phyloP scores from a whole-genome alignment of 2,888 invertebrate species.

The Amphimallon solstitiale region DNA sequence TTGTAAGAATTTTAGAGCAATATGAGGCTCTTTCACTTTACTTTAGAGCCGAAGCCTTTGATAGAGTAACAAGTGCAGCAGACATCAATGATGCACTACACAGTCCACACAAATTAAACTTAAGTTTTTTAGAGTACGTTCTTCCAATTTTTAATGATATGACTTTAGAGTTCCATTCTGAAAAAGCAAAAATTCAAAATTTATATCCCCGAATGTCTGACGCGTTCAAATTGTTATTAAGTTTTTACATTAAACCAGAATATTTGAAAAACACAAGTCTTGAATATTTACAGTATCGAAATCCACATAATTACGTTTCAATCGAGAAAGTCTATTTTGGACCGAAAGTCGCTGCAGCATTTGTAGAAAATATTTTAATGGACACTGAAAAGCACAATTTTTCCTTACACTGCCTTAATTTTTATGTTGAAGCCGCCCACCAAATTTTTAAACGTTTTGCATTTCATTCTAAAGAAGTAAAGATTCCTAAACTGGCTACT shows the following conservation, averaged over 20 bases:
- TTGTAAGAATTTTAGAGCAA: constrained; percentile 45
- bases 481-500: constrained; percentile 30
- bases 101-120: too few species aligned
- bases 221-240: constrained; percentile 32
- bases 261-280: constrained; percentile 31
- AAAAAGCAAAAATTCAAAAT: constrained; percentile 27
- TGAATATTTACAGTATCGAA: constrained; percentile 34
- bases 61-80: constrained; percentile 10
- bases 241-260: constrained; percentile 37
- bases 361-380: constrained; percentile 18
- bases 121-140: too few species aligned
- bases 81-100: too few species aligned
- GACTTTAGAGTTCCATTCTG: neutral
- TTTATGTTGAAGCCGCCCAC: constrained; percentile 37
- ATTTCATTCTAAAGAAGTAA: constrained; percentile 33
- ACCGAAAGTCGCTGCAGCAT: constrained; percentile 32
- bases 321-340: constrained; percentile 38
- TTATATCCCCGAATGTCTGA: constrained; percentile 4
- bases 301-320: constrained; percentile 34
- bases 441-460: constrained; percentile 39
- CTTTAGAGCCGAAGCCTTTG: too few species aligned
- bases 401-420: constrained; percentile 35
- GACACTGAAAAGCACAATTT: constrained; percentile 15
- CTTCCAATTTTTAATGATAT: too few species aligned
- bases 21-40: constrained; percentile 45